Conservation (phyloP, 2,797 vertebrate species). For the Lacerta viridis region DNA sequence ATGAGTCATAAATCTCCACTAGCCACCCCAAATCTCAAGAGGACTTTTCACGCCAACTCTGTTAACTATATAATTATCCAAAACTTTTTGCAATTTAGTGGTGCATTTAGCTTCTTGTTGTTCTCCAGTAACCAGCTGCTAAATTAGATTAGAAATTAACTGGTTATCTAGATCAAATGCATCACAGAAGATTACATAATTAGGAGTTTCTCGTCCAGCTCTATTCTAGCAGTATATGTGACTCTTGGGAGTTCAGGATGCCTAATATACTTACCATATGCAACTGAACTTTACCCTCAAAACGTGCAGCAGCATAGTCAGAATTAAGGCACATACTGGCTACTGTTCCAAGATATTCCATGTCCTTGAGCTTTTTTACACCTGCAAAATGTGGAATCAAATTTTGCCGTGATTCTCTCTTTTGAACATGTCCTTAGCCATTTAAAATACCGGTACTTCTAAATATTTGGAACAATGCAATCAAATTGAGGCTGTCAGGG, state of each 20-base stretch:
- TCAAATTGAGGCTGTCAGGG: neutral
- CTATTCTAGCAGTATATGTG: constrained; percentile 13
- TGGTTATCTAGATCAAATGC: neutral
- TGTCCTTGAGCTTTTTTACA: constrained; percentile 91
- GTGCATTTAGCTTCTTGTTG: neutral
- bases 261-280: constrained; percentile 88
- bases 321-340: constrained; percentile 92
- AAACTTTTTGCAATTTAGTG: constrained; percentile 17
- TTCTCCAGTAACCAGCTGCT: neutral
- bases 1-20: constrained; percentile 17
- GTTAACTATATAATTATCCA: neutral
- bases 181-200: neutral
- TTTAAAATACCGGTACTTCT: neutral
- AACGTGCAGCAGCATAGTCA: constrained; percentile 94
- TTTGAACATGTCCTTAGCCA: neutral
- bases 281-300: constrained; percentile 96
- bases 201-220: neutral
- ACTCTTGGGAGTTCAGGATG: constrained; percentile 15
- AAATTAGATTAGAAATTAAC: neutral
- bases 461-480: neutral
- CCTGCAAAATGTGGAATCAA: constrained; percentile 75
- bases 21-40: neutral
- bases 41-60: constrained; percentile 26
- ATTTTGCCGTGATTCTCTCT: constrained; percentile 5
- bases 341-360: constrained; percentile 95